phyloP scores from a whole-genome alignment of 2,113 vertebrate species.

The Antechinus flavipes region DNA sequence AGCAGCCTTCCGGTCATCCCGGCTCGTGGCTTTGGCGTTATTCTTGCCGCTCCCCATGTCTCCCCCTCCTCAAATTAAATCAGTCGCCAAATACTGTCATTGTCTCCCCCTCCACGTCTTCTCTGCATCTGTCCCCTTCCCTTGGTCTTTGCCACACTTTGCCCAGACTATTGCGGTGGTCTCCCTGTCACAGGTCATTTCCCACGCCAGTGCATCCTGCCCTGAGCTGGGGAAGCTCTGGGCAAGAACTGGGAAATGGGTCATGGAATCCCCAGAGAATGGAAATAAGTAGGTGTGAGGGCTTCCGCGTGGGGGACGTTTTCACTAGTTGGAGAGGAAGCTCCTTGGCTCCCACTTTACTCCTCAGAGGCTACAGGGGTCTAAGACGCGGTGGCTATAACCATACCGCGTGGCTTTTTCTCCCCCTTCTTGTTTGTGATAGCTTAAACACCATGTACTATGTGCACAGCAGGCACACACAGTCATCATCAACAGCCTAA shows the following conservation, averaged over 20 bases:
- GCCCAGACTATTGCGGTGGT: neutral
- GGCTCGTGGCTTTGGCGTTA: neutral
- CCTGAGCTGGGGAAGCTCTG: neutral
- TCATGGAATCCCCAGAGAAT: neutral
- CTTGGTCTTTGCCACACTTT: neutral
- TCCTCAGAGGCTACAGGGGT: neutral
- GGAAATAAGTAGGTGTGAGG: neutral
- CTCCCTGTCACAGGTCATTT: neutral
- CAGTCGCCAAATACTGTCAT: neutral
- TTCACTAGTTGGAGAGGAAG: neutral
- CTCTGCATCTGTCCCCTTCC: neutral
- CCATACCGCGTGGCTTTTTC: neutral
- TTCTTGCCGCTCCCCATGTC: neutral
- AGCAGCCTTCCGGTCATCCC: neutral
- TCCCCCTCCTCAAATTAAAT: neutral
- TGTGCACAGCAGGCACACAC: too few relatives aligned
- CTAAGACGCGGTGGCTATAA: accelerated
- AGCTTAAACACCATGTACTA: neutral
- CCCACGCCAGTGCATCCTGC: neutral
- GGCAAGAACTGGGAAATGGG: neutral
- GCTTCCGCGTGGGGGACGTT: neutral
- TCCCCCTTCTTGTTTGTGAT: neutral
- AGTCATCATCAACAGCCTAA: neutral
- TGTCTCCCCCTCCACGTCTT: neutral
- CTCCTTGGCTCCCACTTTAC: neutral